Conservation (phyloP, 2,113 vertebrate species). For the Malurus elegans region DNA sequence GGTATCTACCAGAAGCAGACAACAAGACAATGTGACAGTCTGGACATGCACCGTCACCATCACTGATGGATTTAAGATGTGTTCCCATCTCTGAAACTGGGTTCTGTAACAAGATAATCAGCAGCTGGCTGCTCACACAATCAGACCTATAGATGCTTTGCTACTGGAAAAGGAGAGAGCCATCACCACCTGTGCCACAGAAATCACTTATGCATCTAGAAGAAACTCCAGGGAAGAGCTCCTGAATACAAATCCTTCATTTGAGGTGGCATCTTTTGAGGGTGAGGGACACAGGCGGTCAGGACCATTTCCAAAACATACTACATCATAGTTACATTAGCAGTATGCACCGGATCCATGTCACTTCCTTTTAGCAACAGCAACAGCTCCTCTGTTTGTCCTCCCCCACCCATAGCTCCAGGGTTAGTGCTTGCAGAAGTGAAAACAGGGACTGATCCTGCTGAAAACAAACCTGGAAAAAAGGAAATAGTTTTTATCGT, state of each 20-base stretch:
- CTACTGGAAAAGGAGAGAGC: neutral
- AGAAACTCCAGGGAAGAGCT: neutral
- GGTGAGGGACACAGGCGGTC: neutral
- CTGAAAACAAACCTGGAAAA: neutral
- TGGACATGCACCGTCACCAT: neutral
- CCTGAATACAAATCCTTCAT: neutral
- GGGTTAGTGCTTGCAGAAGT: neutral
- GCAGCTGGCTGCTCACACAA: neutral
- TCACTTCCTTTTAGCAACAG: neutral
- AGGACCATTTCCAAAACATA: neutral
- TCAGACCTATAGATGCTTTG: neutral
- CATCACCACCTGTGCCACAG: neutral
- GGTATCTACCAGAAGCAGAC: neutral
- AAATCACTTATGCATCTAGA: neutral
- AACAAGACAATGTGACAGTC: neutral
- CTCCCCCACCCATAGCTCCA: neutral
- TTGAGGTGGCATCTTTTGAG: neutral
- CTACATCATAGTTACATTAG: neutral
- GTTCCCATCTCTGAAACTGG: neutral
- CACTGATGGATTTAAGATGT: neutral
- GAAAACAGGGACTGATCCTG: neutral
- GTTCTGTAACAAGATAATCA: neutral
- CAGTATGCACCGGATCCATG: neutral
- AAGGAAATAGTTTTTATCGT: rapidly evolving
- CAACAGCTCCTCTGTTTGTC: neutral